phyloP scores from a whole-genome alignment of 2,113 vertebrate species.

The Anas platyrhynchos region DNA sequence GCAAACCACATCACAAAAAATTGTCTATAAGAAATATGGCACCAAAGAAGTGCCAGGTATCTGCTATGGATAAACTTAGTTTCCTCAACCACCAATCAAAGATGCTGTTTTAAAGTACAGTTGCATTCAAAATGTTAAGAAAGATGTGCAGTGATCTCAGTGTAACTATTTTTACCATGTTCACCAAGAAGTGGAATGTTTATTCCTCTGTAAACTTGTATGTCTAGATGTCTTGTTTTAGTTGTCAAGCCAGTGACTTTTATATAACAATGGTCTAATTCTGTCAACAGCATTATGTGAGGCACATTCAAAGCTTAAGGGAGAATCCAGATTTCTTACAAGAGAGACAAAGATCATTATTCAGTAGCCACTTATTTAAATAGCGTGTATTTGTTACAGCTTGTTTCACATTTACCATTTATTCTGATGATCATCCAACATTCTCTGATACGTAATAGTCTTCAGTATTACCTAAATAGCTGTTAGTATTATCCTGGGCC shows the following conservation, averaged over 20 bases:
- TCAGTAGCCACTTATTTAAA: neutral
- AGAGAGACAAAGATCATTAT: neutral
- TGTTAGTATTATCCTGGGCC: neutral
- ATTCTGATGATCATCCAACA: neutral
- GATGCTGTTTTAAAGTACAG: neutral
- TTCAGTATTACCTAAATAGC: neutral
- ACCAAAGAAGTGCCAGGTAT: neutral
- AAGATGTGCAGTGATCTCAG: neutral
- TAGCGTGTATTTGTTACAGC: neutral
- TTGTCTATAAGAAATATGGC: neutral
- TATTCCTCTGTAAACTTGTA: neutral
- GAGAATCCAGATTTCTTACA: conserved; percentile 8
- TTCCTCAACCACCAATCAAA: neutral
- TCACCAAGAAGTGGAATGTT: neutral
- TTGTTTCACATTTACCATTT: neutral
- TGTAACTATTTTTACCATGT: neutral
- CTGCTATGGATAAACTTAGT: neutral
- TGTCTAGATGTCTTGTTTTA: neutral
- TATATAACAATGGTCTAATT: conserved; percentile 27
- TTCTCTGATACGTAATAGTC: neutral
- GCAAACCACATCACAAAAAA: neutral
- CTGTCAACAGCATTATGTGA: conserved; percentile 25
- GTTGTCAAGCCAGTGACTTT: neutral
- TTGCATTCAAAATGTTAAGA: neutral
- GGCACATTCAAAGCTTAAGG: neutral